phyloP scores from a whole-genome alignment of 2,113 vertebrate species.

The Colistium nudipinnis region DNA sequence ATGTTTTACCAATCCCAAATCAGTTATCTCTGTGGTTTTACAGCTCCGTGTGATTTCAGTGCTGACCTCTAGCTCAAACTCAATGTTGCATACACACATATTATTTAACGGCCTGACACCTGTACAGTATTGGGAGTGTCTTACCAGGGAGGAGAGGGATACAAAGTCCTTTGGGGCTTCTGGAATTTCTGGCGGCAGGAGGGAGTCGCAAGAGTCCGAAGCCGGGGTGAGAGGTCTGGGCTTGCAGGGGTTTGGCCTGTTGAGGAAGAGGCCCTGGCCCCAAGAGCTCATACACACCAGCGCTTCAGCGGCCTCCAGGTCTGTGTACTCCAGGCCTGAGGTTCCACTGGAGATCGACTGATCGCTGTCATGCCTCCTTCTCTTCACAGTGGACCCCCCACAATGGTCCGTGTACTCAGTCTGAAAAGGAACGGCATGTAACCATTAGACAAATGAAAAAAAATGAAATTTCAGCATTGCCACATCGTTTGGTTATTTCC shows the following conservation, averaged over 20 bases:
- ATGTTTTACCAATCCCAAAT: constrained; percentile 45
- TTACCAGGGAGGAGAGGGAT: constrained; percentile 93
- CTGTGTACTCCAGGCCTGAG: constrained; percentile 88
- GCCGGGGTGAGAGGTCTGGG: constrained; percentile 93
- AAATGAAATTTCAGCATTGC: background rate
- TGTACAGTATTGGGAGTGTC: constrained; percentile 38
- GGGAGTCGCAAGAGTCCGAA: constrained; percentile 92
- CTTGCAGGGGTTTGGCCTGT: constrained; percentile 77
- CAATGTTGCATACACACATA: background rate
- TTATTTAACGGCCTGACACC: background rate
- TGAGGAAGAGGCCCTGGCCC: constrained; percentile 85
- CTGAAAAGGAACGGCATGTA: constrained; percentile 68
- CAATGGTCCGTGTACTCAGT: constrained; percentile 85
- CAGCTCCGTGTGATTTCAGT: background rate
- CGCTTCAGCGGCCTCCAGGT: constrained; percentile 94
- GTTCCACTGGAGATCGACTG: constrained; percentile 81
- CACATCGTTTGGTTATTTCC: background rate
- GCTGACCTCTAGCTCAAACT: background rate
- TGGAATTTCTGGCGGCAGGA: constrained; percentile 73
- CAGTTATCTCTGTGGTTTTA: constrained; percentile 2
- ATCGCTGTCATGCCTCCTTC: constrained; percentile 88
- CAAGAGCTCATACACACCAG: constrained; percentile 98
- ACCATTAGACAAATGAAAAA: constrained; percentile 1
- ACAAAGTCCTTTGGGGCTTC: constrained; percentile 90
- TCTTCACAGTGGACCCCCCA: constrained; percentile 84